A percentile compares a stretch with the other conserved stretches of the same genome.
Evolutionary conservation across 1,140 invertebrate species (phyloP).

Genomic region (Brachionus koreanus): DNA sequence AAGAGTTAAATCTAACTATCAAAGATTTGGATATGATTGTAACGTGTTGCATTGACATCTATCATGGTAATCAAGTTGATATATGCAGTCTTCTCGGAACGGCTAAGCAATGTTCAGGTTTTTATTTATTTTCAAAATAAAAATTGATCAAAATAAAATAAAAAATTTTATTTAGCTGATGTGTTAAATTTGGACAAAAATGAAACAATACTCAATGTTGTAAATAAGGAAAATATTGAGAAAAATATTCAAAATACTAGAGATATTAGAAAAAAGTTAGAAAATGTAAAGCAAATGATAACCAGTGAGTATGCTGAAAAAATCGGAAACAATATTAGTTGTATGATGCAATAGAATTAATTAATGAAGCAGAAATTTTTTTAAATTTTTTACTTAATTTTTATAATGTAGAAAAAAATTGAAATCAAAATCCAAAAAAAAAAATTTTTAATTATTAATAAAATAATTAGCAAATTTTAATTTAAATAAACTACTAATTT

Average conservation of each 20-base stretch:
- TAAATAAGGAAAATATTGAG: background rate
- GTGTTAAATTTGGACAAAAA: background rate
- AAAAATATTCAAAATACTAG: background rate
- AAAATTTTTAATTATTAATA: too few relatives aligned
- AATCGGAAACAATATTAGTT: constrained; percentile 32
- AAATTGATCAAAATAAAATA: background rate
- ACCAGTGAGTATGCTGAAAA: constrained; percentile 31
- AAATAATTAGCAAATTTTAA: too few relatives aligned
- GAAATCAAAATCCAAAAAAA: too few relatives aligned
- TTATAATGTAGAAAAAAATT: background rate
- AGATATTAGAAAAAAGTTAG: constrained; percentile 5
- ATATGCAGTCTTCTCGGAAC: constrained; percentile 12
- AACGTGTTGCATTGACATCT: constrained; percentile 10
- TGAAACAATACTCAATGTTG: background rate
- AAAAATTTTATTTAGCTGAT: background rate
- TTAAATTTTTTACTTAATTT: background rate
- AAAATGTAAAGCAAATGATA: constrained; percentile 12
- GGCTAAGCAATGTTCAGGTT: background rate
- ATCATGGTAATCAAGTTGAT: constrained; percentile 13
- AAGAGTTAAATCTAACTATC: constrained; percentile 16
- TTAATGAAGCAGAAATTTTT: background rate
- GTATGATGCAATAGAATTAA: constrained; percentile 22
- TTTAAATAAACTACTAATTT: too few relatives aligned
- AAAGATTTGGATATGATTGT: background rate
- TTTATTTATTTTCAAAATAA: background rate